phyloP scores from a whole-genome alignment of 2,113 vertebrate species.

The Misgurnus mizolepis region DNA sequence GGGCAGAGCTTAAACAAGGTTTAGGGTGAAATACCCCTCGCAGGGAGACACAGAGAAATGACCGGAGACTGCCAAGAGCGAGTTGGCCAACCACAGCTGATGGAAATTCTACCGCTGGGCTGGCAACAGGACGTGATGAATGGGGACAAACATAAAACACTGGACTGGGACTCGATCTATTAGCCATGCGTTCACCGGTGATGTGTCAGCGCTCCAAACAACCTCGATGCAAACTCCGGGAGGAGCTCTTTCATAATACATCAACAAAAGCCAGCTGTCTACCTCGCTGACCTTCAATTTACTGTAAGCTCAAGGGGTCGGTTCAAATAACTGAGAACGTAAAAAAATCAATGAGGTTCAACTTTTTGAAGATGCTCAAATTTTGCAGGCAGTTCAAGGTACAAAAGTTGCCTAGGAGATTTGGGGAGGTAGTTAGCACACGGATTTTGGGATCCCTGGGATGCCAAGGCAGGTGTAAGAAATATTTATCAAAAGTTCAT shows the following conservation, averaged over 20 bases:
- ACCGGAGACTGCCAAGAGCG: background rate
- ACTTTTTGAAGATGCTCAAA: no score
- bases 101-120: constrained; percentile 34
- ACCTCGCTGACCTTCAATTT: constrained; percentile 24
- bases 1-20: constrained; percentile 27
- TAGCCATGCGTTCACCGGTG: background rate
- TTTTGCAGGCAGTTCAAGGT: background rate
- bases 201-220: constrained; percentile 18
- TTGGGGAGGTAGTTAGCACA: background rate
- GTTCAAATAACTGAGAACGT: background rate
- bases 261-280: constrained; percentile 7
- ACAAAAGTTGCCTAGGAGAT: background rate
- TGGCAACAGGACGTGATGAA: constrained; percentile 2
- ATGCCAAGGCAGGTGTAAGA: no score
- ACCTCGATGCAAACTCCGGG: background rate
- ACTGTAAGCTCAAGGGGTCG: background rate
- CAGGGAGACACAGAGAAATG: constrained; percentile 3
- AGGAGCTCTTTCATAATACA: constrained; percentile 26
- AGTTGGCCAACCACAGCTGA: constrained; percentile 28
- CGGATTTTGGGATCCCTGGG: no score
- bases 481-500: no score
- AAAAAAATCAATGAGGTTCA: no score
- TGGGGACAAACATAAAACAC: constrained; percentile 18
- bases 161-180: constrained; percentile 6
- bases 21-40: constrained; percentile 31